Conservation (phyloP, 2,888 invertebrate genomes). For the Opisthograptis luteolata region DNA sequence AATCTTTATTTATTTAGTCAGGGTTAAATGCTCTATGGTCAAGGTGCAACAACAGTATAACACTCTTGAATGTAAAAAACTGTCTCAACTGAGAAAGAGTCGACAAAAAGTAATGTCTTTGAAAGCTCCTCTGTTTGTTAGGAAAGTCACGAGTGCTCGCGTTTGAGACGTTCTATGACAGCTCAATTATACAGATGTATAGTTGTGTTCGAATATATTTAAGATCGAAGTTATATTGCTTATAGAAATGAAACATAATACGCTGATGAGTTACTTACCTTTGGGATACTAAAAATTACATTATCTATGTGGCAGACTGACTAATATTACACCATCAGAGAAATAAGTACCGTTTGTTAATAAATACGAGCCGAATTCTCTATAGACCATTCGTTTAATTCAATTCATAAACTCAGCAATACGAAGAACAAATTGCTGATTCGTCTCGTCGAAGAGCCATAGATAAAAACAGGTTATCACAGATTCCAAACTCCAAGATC, state of each 20-base stretch:
- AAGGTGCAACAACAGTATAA: no score
- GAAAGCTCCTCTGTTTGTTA: constrained; percentile 25
- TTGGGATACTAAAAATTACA: no score
- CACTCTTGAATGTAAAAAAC: constrained; percentile 1
- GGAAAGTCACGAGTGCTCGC: constrained; percentile 27
- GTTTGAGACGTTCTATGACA: constrained; percentile 19
- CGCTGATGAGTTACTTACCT: no score
- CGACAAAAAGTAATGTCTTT: no score
- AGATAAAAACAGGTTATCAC: constrained; percentile 25
- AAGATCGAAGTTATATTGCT: constrained; percentile 12
- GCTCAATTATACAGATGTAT: constrained; percentile 27
- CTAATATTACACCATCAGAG: no score
- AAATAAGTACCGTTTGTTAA: no score
- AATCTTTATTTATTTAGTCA: no score
- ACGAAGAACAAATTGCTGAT: constrained; percentile 1
- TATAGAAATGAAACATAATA: no score
- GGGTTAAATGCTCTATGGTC: no score
- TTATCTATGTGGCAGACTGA: no score
- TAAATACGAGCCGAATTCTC: no score
- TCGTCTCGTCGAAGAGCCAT: not conserved
- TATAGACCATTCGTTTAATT: no score
- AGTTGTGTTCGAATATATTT: constrained; percentile 18
- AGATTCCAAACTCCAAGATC: constrained; percentile 19
- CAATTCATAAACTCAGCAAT: not conserved
- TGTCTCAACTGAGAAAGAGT: constrained; percentile 4